Evolutionary conservation across 2,797 vertebrate genomes (phyloP).

Genomic region (Chromobotia macracanthus): DNA sequence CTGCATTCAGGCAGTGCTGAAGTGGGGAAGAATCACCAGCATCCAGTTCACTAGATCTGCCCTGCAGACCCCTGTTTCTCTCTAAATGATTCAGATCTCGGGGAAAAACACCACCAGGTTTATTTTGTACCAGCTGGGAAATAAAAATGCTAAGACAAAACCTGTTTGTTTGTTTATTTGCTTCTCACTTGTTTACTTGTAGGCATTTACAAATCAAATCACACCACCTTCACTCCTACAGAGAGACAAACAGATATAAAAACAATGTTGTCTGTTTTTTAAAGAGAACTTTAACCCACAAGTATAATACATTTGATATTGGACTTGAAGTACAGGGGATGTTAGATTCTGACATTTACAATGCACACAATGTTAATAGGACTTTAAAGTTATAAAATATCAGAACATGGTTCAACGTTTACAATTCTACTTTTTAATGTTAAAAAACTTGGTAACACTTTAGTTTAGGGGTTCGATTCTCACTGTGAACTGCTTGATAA

Average conservation of each 20-base stretch:
- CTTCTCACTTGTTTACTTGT: neutral
- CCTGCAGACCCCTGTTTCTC: neutral
- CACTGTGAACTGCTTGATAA: too few relatives aligned
- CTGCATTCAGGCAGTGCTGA: neutral
- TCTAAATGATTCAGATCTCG: slow-evolving; percentile 10
- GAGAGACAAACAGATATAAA: neutral
- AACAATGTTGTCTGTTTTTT: neutral
- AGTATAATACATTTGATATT: neutral
- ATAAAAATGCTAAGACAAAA: neutral
- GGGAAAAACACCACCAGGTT: neutral
- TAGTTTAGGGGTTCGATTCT: too few relatives aligned
- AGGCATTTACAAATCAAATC: neutral
- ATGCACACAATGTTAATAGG: neutral
- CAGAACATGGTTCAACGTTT: neutral
- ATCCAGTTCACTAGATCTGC: neutral
- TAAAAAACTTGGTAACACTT: too few relatives aligned
- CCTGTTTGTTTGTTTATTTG: slow-evolving; percentile 21
- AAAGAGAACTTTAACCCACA: neutral
- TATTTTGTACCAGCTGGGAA: neutral
- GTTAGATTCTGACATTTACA: neutral
- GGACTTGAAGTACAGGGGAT: neutral
- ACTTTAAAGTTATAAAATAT: too few relatives aligned
- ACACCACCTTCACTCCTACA: neutral
- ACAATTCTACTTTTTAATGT: neutral
- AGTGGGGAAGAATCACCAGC: neutral